Evolutionary conservation across 1,140 invertebrate genomes (phyloP).

Genomic region (Pristionchus pacificus): DNA sequence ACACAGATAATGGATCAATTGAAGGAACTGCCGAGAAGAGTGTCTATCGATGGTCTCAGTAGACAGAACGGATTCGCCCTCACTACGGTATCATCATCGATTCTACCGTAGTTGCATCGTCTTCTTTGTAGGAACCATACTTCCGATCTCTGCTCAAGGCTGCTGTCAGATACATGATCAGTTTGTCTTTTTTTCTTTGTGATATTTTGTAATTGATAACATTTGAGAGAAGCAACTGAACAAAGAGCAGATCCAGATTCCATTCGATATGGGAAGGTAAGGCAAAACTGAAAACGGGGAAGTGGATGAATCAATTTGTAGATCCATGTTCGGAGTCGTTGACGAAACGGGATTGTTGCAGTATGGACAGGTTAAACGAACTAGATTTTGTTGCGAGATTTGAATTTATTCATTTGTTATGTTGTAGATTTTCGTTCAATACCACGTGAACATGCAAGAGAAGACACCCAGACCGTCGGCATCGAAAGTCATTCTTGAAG

Average conservation of each 20-base stretch:
- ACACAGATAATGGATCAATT: not conserved
- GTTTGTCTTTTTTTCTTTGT: slow-evolving; percentile 17
- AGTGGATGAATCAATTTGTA: not conserved
- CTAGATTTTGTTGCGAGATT: not conserved
- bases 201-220: not conserved
- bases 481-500: slow-evolving; percentile 25
- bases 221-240: slow-evolving; percentile 29
- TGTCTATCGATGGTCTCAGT: slow-evolving; percentile 35
- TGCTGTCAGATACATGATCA: slow-evolving; percentile 17
- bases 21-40: slow-evolving; percentile 20
- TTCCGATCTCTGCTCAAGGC: slow-evolving; percentile 41
- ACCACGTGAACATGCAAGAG: slow-evolving; percentile 35
- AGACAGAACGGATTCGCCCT: slow-evolving; percentile 37
- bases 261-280: slow-evolving; percentile 32
- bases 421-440: slow-evolving; percentile 46
- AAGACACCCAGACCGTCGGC: slow-evolving; percentile 7
- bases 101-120: too few relatives aligned
- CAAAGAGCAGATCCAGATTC: slow-evolving; percentile 50
- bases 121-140: too few relatives aligned
- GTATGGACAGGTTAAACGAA: slow-evolving; percentile 39
- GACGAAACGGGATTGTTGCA: slow-evolving; percentile 46
- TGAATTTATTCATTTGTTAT: not conserved
- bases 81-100: too few relatives aligned
- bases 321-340: slow-evolving; percentile 53
- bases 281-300: not conserved